These are phyloP conservation scores for Thunnus maccoyii DNA, from an alignment of 2,113 vertebrate species.

Conservation along the genomic window DNA sequence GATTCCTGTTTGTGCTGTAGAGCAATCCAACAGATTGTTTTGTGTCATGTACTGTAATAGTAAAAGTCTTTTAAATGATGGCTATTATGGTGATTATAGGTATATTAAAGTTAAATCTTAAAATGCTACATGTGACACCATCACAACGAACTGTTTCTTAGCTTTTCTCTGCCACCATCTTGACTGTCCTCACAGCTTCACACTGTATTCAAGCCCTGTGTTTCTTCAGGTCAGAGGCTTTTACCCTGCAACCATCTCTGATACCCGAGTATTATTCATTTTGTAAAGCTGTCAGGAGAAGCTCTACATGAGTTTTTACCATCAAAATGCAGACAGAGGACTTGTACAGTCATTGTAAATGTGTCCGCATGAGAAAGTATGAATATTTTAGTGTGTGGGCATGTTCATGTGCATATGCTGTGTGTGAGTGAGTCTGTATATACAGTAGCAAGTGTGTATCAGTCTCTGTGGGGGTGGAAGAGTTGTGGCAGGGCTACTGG, in stretches of 20 bases:
- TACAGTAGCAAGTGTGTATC: slow-evolving; percentile 26
- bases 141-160: not conserved
- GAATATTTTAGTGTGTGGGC: slow-evolving; percentile 55
- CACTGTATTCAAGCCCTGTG: not conserved
- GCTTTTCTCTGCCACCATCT: not conserved
- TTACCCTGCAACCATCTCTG: too few relatives aligned
- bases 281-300: not conserved
- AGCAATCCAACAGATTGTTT: too few relatives aligned
- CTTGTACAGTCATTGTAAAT: not conserved
- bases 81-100: too few relatives aligned
- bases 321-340: not conserved
- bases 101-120: too few relatives aligned
- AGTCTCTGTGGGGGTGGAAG: slow-evolving; percentile 26
- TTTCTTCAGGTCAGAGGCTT: not conserved
- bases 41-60: too few relatives aligned
- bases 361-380: slow-evolving; percentile 2
- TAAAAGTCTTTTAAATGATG: too few relatives aligned
- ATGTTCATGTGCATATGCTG: slow-evolving; percentile 20
- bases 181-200: not conserved
- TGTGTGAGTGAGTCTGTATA: slow-evolving; percentile 13
- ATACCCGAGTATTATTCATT: not conserved
- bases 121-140: not conserved
- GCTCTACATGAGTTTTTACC: not conserved
- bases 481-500: slow-evolving; percentile 4
- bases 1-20: too few relatives aligned